These are phyloP conservation scores for Gallirallus australis DNA, from an alignment of 2,797 vertebrate species.

Conservation along the genomic window DNA sequence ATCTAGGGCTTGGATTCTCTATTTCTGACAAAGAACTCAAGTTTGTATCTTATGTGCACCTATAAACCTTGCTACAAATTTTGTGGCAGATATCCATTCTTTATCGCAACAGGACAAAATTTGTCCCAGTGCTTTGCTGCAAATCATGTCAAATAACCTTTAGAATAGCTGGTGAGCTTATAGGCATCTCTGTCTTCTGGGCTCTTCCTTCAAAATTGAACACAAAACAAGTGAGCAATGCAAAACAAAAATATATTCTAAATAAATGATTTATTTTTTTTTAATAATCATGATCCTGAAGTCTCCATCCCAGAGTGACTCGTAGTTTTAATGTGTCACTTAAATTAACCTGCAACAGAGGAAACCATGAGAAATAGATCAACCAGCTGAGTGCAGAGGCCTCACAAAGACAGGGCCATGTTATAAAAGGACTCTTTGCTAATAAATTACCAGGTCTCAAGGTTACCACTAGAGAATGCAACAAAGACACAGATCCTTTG, in stretches of 20 bases:
- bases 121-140: not conserved
- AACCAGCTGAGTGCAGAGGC: not conserved
- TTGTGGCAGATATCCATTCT: not conserved
- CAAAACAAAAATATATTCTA: not conserved
- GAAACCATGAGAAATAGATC: not conserved
- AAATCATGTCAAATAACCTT: not conserved
- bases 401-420: not conserved
- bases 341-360: not conserved
- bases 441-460: conserved; percentile 9
- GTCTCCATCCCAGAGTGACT: not conserved
- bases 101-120: not conserved
- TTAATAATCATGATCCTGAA: not conserved
- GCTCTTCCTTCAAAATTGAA: not conserved
- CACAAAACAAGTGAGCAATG: not conserved
- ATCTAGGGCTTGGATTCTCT: not conserved
- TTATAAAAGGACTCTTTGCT: not conserved
- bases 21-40: not conserved
- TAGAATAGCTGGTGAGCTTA: not conserved
- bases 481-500: not conserved
- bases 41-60: not conserved
- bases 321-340: not conserved
- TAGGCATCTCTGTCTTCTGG: not conserved
- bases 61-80: not conserved
- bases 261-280: not conserved
- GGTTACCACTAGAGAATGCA: not conserved